phyloP scores from a whole-genome alignment of 2,113 vertebrate species.

The Callospermophilus lateralis region DNA sequence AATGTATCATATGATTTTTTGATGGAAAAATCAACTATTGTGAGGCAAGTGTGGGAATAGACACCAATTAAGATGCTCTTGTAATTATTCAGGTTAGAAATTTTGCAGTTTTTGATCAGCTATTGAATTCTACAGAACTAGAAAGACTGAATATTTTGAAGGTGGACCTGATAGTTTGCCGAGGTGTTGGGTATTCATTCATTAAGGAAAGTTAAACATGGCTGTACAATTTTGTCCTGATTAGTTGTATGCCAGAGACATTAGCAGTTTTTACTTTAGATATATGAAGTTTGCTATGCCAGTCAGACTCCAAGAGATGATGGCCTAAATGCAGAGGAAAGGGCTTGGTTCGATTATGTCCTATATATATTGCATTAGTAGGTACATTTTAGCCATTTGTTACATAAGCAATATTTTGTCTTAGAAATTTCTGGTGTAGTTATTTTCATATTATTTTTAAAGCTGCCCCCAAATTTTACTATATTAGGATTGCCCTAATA shows the following conservation, averaged over 20 bases:
- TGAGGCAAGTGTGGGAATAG: neutral
- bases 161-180: neutral
- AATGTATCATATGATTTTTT: neutral
- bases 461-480: neutral
- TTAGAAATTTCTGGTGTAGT: neutral
- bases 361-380: rapidly evolving
- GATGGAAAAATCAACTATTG: too few relatives aligned
- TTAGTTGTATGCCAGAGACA: neutral
- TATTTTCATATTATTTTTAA: neutral
- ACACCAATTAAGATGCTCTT: neutral
- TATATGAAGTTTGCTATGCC: neutral
- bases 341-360: neutral
- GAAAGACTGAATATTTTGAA: neutral
- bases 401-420: neutral
- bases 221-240: neutral
- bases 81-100: neutral
- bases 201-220: neutral
- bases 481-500: neutral
- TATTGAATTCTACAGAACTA: neutral
- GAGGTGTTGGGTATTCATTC: neutral
- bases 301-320: neutral
- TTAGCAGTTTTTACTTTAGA: neutral
- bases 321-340: neutral
- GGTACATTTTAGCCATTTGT: neutral
- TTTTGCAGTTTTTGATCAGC: neutral